Base-by-base conservation (phyloP, 2,113 vertebrate genomes). In the Heterotis niloticus region DNA sequence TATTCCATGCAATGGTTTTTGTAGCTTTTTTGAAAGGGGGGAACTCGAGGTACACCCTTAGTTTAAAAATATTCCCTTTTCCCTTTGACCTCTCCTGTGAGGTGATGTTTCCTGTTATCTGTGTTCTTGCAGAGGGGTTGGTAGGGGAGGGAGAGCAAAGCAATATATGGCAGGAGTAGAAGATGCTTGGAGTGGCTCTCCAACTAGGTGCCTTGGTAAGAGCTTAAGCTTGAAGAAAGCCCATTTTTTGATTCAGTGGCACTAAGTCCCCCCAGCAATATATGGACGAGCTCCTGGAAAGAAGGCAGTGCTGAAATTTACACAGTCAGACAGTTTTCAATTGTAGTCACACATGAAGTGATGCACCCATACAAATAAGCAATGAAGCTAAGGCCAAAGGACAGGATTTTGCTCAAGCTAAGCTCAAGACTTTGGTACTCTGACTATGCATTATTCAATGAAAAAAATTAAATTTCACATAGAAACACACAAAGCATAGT, bases 161-260 rank as follows among this genome's bases (percentile, higher is more conserved):
- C 59, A 62, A 11, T 5, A 10, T 11, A 20, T 20, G 14, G 59
- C 14, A 62, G 59, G 59, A 66, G 12, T 12, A 20, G 16, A 75
- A 23, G 10, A 11, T 13, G 34, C 34, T 26, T n/a, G 18, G 18
- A 64, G 75, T 16, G 20, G 62, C 75, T 20, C 60, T 65, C n/a
- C 75, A 52, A 62, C 20, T 52, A 17, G 17, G 13, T 20, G 5
- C 64, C 9, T 29, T 29, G 74, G 52, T 80, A 76, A 76, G 16
- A 76, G 72, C 54, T 24, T 18, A 56, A 64, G 26, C 72, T 64
- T 75, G 44, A 44, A 66, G 71, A 51, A 52, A 52, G 20, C 65
- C 59, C 71, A 66, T 16, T 64, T 13, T 11, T 44, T 9, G 69
- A 4, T 14, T 17, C 14, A 0, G 64, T 74, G 20, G 44, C 23